Base-by-base conservation (phyloP, 2,797 vertebrate genomes). In the Pelodytes ibericus region DNA sequence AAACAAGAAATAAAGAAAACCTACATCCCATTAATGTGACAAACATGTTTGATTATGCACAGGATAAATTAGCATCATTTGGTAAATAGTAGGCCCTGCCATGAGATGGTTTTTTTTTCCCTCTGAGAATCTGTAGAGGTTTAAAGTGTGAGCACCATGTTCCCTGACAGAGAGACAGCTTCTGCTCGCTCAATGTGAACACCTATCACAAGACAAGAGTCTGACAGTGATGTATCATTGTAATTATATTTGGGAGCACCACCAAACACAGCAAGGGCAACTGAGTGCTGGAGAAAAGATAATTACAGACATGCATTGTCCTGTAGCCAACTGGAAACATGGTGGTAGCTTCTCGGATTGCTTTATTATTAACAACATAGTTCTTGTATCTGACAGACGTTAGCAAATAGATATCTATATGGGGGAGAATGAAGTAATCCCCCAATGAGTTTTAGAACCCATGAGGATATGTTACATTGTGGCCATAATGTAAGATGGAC, bases 211-310 rank as follows among this genome's bases (percentile, higher is more conserved):
- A n/a, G n/a, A n/a, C n/a, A n/a, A n/a, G 31, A 66, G 56, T 59
- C 26, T 79, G 76, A 79, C 76, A 79, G 70, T 79, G 76, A 79
- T 79, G 49, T 73, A 79, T 79, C 24, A 61, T 30, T 68, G 63
- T 73, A 79, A 79, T 79, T 62, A 79, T 70, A 79, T 72, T 49
- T 59, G 44, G 76, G 70, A 73, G 53, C 63, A 62, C 30, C 63
- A 68, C 64, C 53, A 44, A 73, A 73, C 63, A 64, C 27, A 59
- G 57, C 64, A 67, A 39, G 10, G 51, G 24, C 24, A 67, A 59
- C 30, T 27, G 60, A 64, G 33, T 79, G n/a, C 15, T 62, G 57
- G 36, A 79, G 56, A 41, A 72, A 68, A 77, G 69, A 64, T 53
- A 72, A 72, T 72, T 72, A 49, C 58, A 62, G 70, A 51, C 62